Conservation (phyloP, 2,113 vertebrate genomes). For the Morone saxatilis region DNA sequence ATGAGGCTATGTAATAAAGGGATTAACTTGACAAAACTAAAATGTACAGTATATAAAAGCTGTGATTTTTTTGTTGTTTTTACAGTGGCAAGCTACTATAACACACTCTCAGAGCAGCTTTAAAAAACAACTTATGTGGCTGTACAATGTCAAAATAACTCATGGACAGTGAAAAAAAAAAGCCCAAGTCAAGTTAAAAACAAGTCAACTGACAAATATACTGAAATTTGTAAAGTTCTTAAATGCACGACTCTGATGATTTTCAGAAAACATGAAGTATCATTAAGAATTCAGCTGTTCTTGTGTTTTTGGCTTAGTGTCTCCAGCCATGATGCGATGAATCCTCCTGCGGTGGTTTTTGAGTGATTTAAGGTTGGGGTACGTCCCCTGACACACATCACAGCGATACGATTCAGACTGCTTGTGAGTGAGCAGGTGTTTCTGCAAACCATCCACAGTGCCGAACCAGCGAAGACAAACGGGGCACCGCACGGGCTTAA, state of each 20-base stretch:
- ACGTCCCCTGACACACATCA: constrained; percentile 81
- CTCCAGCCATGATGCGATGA: constrained; percentile 80
- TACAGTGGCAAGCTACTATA: constrained; percentile 34
- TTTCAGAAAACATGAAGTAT: constrained; percentile 2
- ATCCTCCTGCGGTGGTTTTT: constrained; percentile 84
- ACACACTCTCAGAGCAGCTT: neutral
- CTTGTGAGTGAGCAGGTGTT: constrained; percentile 84
- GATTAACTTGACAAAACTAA: constrained; percentile 21
- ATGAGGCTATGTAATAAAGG: constrained; percentile 23
- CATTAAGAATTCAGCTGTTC: constrained; percentile 45
- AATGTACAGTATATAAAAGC: constrained; percentile 36
- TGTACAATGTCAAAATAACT: constrained; percentile 28
- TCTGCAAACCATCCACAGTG: constrained; percentile 81
- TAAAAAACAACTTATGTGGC: constrained; percentile 20
- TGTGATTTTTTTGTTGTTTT: neutral
- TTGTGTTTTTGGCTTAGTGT: constrained; percentile 29
- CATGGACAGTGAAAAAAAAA: constrained; percentile 1
- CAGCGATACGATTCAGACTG: constrained; percentile 75
- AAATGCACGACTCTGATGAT: constrained; percentile 5
- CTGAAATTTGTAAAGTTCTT: neutral
- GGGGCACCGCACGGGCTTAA: constrained; percentile 83
- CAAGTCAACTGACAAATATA: constrained; percentile 3
- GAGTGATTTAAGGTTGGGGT: constrained; percentile 80
- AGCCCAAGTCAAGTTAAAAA: neutral
- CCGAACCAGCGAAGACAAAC: constrained; percentile 84